These are phyloP conservation scores for Prunella fulvescens DNA, from an alignment of 2,113 vertebrate species.

Conservation along the genomic window DNA sequence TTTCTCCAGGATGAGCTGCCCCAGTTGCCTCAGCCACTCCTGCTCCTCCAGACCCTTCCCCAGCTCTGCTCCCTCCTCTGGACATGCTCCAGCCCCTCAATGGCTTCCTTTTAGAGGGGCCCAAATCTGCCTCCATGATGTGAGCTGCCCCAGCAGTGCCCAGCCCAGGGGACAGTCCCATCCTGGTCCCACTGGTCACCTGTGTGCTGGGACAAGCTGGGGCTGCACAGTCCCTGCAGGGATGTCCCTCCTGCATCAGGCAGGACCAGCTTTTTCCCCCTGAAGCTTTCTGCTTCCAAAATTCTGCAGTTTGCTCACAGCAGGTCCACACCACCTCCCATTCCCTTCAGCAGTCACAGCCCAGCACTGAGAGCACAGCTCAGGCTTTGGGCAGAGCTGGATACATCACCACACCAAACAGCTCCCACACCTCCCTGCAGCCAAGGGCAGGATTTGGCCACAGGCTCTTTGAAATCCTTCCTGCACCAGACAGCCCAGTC, in stretches of 20 bases:
- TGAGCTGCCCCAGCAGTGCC: background rate
- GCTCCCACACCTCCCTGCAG: background rate
- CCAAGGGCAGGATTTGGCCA: background rate
- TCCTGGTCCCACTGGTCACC: background rate
- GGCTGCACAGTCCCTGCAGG: background rate
- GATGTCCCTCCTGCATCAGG: background rate
- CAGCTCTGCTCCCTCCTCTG: background rate
- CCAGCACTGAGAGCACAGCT: fast-evolving
- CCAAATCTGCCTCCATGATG: background rate
- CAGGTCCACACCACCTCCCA: background rate
- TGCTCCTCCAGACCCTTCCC: background rate
- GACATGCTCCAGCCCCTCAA: background rate
- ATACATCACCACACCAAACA: background rate
- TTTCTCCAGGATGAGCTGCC: background rate
- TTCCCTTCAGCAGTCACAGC: background rate
- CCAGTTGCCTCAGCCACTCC: background rate
- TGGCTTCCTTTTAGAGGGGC: background rate
- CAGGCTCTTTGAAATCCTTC: background rate
- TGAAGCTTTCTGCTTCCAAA: background rate
- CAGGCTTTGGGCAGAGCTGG: background rate
- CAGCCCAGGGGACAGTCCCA: background rate
- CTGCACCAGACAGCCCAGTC: background rate
- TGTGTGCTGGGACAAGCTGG: background rate
- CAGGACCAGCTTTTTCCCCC: background rate
- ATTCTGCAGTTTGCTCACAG: background rate